Evolutionary conservation across 2,113 vertebrate species (phyloP).

Genomic region (Dipodomys spectabilis): DNA sequence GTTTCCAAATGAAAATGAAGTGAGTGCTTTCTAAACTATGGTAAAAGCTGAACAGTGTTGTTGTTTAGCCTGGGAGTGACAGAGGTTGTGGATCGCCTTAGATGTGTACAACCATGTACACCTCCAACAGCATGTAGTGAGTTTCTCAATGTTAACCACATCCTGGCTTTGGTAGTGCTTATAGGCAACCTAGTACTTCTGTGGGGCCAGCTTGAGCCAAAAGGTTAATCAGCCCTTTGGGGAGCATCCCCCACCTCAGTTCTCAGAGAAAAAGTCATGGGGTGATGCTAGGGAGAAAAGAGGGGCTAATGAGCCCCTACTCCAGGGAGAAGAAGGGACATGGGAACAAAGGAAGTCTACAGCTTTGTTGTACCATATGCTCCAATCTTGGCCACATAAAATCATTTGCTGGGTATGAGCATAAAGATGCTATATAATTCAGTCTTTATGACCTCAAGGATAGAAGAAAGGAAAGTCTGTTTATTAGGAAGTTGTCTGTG

Average conservation of each 20-base stretch:
- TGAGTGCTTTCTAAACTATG: conserved; percentile 10
- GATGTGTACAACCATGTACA: background rate
- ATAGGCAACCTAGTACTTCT: background rate
- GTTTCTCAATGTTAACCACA: conserved; percentile 3
- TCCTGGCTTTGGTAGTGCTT: conserved; percentile 49
- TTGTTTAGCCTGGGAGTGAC: background rate
- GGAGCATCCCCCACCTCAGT: background rate
- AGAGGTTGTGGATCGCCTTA: background rate
- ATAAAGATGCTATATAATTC: background rate
- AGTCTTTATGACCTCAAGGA: background rate
- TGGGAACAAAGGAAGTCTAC: background rate
- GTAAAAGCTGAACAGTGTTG: background rate
- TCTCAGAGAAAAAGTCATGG: background rate
- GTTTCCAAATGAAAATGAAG: conserved; percentile 39
- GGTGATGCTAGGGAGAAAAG: background rate
- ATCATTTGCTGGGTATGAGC: background rate
- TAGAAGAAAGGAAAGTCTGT: background rate
- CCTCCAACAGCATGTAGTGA: fast-evolving
- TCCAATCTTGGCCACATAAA: background rate
- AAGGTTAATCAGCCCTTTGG: background rate
- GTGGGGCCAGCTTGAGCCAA: background rate
- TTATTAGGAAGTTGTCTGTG: background rate
- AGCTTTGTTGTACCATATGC: fast-evolving
- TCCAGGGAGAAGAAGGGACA: background rate
- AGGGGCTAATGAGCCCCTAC: background rate